phyloP scores from a whole-genome alignment of 2,113 vertebrate species.

The Stigmatopora nigra region DNA sequence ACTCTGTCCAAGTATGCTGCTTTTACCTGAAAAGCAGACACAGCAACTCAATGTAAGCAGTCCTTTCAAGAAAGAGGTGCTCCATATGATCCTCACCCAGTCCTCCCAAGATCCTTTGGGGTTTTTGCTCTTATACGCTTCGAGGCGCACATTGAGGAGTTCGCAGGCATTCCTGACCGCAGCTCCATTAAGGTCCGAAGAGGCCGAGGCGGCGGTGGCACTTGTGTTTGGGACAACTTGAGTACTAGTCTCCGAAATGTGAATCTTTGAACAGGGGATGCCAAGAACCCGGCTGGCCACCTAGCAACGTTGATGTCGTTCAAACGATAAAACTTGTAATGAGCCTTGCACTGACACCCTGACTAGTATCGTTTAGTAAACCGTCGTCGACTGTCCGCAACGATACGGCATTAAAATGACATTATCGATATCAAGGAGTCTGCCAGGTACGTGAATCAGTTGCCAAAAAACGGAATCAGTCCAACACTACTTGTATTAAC shows the following conservation, averaged over 20 bases:
- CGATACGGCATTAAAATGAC: too few species aligned
- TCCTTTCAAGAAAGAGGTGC: neutral
- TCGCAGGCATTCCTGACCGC: constrained; percentile 81
- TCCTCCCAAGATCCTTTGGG: constrained; percentile 83
- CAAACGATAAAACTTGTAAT: neutral
- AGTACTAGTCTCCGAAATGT: constrained; percentile 94
- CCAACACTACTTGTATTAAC: too few species aligned
- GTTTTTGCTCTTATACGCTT: constrained; percentile 77
- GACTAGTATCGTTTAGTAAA: too few species aligned
- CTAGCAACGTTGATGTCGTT: constrained; percentile 51
- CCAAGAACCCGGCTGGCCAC: constrained; percentile 82
- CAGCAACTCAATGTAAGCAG: neutral
- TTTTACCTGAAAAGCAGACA: constrained; percentile 70
- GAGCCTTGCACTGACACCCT: too few species aligned
- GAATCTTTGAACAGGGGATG: constrained; percentile 78
- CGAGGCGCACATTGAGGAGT: constrained; percentile 75
- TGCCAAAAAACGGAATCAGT: too few species aligned
- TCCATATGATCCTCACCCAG: constrained; percentile 74
- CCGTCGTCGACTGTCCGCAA: too few species aligned
- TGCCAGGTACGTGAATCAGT: too few species aligned
- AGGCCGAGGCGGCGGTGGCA: constrained; percentile 85
- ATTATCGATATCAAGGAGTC: too few species aligned
- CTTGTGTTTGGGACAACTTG: constrained; percentile 89
- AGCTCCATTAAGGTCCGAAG: constrained; percentile 88
- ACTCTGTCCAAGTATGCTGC: constrained; percentile 77